Conservation (phyloP, 2,888 invertebrate genomes). For the Cryptus viduatorius region DNA sequence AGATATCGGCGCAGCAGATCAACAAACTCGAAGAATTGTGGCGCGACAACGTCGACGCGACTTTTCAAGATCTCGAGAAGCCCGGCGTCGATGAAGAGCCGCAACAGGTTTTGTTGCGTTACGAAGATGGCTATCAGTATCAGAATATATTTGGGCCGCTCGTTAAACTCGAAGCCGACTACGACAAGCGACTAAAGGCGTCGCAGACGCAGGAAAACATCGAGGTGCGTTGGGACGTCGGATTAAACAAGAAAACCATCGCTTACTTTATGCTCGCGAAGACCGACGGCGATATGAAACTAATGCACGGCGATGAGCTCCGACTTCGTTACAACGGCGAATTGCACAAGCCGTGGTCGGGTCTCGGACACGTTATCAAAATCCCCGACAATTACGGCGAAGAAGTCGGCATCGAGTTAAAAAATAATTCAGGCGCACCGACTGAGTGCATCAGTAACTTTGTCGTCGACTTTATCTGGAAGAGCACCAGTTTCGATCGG, state of each 20-base stretch:
- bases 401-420: constrained; percentile 98
- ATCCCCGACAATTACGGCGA: constrained; percentile 98
- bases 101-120: constrained; percentile 91
- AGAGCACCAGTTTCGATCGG: constrained; percentile 99
- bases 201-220: constrained; percentile 99
- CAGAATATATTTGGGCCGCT: constrained; percentile 99
- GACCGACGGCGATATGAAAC: constrained; percentile 98
- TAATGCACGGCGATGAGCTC: constrained; percentile 99
- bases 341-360: constrained; percentile 97
- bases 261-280: constrained; percentile 99
- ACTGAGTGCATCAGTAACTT: constrained; percentile 98
- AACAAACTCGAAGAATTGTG: constrained; percentile 99
- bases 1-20: constrained; percentile 98
- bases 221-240: constrained; percentile 99
- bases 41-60: constrained; percentile 99
- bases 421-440: constrained; percentile 96
- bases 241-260: constrained; percentile 98
- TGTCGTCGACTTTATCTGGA: constrained; percentile 99
- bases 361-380: constrained; percentile 98
- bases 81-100: constrained; percentile 99
- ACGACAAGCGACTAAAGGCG: constrained; percentile 98
- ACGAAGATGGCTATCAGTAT: constrained; percentile 99
- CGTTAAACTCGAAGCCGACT: constrained; percentile 98
- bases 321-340: constrained; percentile 97
- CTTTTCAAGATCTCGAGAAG: constrained; percentile 98